Conservation (phyloP, 2,888 invertebrate genomes). For the Cyaniris semiargus region DNA sequence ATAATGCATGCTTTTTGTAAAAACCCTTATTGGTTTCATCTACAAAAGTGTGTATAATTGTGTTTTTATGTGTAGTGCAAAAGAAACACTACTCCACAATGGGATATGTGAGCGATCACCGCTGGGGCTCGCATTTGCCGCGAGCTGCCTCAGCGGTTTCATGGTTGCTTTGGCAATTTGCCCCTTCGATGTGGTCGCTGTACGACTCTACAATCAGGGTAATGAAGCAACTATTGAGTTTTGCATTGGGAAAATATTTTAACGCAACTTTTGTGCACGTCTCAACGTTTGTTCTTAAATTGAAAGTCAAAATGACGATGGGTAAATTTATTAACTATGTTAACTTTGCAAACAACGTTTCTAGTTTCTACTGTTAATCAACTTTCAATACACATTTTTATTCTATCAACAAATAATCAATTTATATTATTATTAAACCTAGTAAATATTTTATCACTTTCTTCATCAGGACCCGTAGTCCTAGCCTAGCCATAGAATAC, state of each 20-base stretch:
- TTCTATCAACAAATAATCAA: too few relatives aligned
- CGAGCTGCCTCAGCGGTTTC: slow-evolving; percentile 88
- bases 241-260: background rate
- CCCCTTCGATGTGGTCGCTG: slow-evolving; percentile 92
- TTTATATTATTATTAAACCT: too few relatives aligned
- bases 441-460: too few relatives aligned
- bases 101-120: slow-evolving; percentile 58
- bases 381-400: too few relatives aligned
- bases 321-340: background rate
- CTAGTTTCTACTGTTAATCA: too few relatives aligned
- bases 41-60: slow-evolving; percentile 29
- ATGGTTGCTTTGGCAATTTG: slow-evolving; percentile 88
- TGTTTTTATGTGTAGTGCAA: slow-evolving; percentile 54
- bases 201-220: slow-evolving; percentile 95
- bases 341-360: background rate
- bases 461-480: too few relatives aligned
- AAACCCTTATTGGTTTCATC: background rate
- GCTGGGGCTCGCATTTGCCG: slow-evolving; percentile 67
- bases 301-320: slow-evolving; percentile 8
- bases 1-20: background rate
- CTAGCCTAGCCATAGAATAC: too few relatives aligned
- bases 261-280: background rate
- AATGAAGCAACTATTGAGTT: slow-evolving; percentile 46
- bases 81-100: slow-evolving; percentile 59
- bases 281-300: background rate